These are phyloP conservation scores for Diadumene lineata DNA, from an alignment of 92 coral and sea anemone genomes.

Conservation along the genomic window DNA sequence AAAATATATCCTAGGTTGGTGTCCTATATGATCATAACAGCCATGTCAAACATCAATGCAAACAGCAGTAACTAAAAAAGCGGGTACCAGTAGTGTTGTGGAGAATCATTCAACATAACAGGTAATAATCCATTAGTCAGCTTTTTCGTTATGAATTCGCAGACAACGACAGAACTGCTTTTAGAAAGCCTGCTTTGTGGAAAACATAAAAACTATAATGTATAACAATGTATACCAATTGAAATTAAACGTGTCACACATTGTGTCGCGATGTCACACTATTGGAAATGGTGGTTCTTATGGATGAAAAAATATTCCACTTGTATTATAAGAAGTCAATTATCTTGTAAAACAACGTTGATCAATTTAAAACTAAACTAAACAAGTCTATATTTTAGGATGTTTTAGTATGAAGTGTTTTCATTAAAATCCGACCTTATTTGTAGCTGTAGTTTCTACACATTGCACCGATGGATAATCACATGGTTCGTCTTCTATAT, in stretches of 20 bases:
- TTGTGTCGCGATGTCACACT: background rate
- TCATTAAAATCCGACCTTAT: slow-evolving; percentile 17
- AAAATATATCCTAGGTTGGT: background rate
- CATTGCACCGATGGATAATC: slow-evolving; percentile 16
- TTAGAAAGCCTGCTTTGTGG: too few relatives aligned
- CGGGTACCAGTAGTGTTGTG: background rate
- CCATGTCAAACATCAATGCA: background rate
- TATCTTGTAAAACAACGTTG: too few relatives aligned
- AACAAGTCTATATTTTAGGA: background rate
- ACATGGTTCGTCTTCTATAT: slow-evolving; percentile 10
- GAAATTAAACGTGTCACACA: background rate
- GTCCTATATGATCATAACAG: background rate
- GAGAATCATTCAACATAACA: background rate
- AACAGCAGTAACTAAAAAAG: background rate
- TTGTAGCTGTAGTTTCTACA: slow-evolving; percentile 5
- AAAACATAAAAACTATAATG: too few relatives aligned
- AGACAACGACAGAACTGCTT: too few relatives aligned
- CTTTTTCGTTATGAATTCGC: background rate
- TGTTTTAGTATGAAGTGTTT: background rate
- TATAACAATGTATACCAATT: background rate
- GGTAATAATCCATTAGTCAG: background rate
- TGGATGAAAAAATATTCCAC: too few relatives aligned
- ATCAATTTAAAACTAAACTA: background rate
- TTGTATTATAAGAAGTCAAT: too few relatives aligned
- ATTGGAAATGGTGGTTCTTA: too few relatives aligned